A percentile compares a stretch with the other conserved stretches of the same genome.
Conservation (phyloP, 1,140 invertebrate species). For the Camponotus floridanus region DNA sequence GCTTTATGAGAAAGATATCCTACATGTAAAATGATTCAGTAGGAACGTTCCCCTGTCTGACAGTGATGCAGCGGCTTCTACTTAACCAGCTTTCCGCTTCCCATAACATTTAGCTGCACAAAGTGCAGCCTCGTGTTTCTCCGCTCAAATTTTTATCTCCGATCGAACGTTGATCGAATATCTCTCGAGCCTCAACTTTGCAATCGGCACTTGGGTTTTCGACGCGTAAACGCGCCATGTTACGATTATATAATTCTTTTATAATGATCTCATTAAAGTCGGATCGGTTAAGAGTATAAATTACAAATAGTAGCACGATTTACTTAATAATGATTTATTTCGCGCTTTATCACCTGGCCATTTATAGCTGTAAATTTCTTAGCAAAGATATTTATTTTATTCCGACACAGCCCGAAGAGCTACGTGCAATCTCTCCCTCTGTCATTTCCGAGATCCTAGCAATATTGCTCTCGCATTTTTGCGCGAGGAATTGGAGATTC, state of each 20-base stretch:
- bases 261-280: conserved; percentile 73
- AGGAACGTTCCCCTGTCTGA: conserved; percentile 48
- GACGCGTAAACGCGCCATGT: conserved; percentile 11
- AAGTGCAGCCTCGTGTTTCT: conserved; percentile 56
- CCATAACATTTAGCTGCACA: conserved; percentile 57
- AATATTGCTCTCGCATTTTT: conserved; percentile 31
- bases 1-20: conserved; percentile 23
- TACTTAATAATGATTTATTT: conserved; percentile 76
- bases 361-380: conserved; percentile 66
- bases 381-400: conserved; percentile 64
- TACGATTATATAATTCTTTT: conserved; percentile 67
- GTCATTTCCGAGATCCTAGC: conserved; percentile 29
- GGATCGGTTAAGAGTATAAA: conserved; percentile 65
- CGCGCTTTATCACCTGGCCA: conserved; percentile 41
- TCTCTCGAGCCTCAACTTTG: background rate
- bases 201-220: background rate
- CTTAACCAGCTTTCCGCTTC: conserved; percentile 58
- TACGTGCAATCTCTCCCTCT: conserved; percentile 44
- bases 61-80: conserved; percentile 57
- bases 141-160: conserved; percentile 47
- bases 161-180: conserved; percentile 51
- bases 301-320: conserved; percentile 75
- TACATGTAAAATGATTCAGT: conserved; percentile 57
- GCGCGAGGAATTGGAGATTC: conserved; percentile 27
- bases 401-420: conserved; percentile 35